Conservation (phyloP, 2,113 vertebrate genomes). For the Mastomys coucha region DNA sequence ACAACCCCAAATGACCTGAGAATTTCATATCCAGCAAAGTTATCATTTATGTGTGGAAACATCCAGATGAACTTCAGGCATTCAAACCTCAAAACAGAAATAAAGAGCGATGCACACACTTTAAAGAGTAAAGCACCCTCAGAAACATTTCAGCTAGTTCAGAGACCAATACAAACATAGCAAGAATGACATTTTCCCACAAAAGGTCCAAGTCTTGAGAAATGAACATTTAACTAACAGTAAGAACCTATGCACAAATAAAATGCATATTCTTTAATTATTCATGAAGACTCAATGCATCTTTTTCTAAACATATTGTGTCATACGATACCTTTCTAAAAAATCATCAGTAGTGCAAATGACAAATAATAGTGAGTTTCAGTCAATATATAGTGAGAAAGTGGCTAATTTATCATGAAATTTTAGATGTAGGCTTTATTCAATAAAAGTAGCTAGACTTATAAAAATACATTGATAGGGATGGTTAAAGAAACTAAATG, state of each 20-base stretch:
- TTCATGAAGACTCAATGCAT: not conserved
- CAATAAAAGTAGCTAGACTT: not conserved
- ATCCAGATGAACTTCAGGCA: not conserved
- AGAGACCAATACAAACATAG: not conserved
- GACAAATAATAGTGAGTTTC: not conserved
- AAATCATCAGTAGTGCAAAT: not conserved
- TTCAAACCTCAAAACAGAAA: not conserved
- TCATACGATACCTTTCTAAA: not conserved
- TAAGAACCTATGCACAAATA: not conserved
- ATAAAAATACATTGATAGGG: not conserved
- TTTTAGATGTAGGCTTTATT: not conserved
- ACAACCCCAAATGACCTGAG: not conserved
- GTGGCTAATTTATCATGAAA: not conserved
- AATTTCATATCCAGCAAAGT: not conserved
- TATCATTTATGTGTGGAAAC: not conserved
- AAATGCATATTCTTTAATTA: not conserved
- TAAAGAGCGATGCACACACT: not conserved
- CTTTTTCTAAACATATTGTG: not conserved
- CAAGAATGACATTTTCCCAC: not conserved
- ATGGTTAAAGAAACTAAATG: not conserved
- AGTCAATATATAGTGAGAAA: not conserved
- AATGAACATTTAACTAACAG: not conserved
- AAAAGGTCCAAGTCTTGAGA: not conserved
- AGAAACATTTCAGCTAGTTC: not conserved
- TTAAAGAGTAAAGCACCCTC: not conserved